Conservation (phyloP, 2,888 invertebrate species). For the Eucriotettix oculatus region DNA sequence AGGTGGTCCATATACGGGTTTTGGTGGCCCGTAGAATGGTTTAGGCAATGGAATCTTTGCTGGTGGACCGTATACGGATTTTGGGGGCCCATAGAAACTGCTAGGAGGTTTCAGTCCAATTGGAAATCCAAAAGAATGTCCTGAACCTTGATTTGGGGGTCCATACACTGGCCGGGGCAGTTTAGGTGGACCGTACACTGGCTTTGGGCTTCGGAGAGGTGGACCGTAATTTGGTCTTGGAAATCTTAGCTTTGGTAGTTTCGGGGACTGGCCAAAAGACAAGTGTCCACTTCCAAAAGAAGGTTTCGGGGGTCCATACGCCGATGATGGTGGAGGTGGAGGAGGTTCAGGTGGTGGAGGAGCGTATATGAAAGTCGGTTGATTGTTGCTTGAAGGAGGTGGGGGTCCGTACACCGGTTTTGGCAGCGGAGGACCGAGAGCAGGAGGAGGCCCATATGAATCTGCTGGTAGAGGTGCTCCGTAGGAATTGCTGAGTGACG, state of each 20-base stretch:
- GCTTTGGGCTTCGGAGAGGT: conserved; percentile 1
- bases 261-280: not conserved
- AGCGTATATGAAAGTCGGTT: conserved; percentile 18
- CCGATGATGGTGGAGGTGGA: conserved; percentile 1
- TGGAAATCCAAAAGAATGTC: conserved; percentile 18
- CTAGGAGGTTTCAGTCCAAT: conserved; percentile 19
- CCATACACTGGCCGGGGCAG: conserved; percentile 10
- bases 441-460: conserved; percentile 34
- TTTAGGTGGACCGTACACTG: conserved; percentile 1
- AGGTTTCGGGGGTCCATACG: conserved; percentile 1
- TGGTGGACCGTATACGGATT: conserved; percentile 19
- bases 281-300: not conserved
- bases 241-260: not conserved
- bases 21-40: conserved; percentile 16
- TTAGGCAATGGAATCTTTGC: conserved; percentile 7
- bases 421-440: conserved; percentile 5
- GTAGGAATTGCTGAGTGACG: conserved; percentile 25
- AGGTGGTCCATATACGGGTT: conserved; percentile 13
- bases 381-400: conserved; percentile 13
- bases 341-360: conserved; percentile 17
- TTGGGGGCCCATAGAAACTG: conserved; percentile 13
- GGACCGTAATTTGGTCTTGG: conserved; percentile 3
- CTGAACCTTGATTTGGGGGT: conserved; percentile 20
- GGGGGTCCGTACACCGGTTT: conserved; percentile 10
- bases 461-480: conserved; percentile 35